phyloP scores from a whole-genome alignment of 2,113 vertebrate genomes.

The Percina caprodes region DNA sequence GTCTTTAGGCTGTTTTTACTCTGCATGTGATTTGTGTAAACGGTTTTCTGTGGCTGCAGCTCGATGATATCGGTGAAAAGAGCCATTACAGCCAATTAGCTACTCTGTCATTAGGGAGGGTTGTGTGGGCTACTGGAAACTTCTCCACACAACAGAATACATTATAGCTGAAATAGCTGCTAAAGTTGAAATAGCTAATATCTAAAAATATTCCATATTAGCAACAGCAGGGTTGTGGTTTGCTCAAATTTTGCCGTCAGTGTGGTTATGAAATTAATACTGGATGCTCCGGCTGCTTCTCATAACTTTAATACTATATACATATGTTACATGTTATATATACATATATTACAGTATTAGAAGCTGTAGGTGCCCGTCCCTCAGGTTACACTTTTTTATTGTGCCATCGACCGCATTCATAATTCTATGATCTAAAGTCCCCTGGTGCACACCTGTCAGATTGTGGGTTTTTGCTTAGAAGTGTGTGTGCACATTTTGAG shows the following conservation, averaged over 20 bases:
- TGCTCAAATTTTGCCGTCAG: conserved; percentile 36
- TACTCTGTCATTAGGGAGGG: conserved; percentile 79
- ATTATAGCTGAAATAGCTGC: conserved; percentile 60
- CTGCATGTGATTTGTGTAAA: conserved; percentile 65
- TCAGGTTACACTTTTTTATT: conserved; percentile 63
- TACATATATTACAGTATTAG: conserved; percentile 57
- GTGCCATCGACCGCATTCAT: conserved; percentile 59
- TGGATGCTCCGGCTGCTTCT: conserved; percentile 33
- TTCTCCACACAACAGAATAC: conserved; percentile 61
- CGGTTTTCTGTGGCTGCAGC: conserved; percentile 72
- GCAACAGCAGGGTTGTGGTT: conserved; percentile 14
- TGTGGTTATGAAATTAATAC: conserved; percentile 62
- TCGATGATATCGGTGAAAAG: conserved; percentile 76
- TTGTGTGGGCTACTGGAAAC: conserved; percentile 75
- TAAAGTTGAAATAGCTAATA: conserved; percentile 55
- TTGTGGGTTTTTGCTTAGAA: conserved; percentile 43
- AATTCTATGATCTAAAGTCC: conserved; percentile 56
- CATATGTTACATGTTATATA: too few relatives aligned
- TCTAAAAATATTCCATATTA: conserved; percentile 61
- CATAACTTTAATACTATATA: conserved; percentile 59
- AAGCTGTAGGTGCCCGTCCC: conserved; percentile 34
- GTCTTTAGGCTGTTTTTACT: conserved; percentile 16
- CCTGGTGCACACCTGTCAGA: conserved; percentile 68
- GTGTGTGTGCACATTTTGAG: conserved; percentile 46
- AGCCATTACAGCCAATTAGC: conserved; percentile 81